phyloP scores from a whole-genome alignment of 2,888 invertebrate genomes.

The Crepidodera aurea region DNA sequence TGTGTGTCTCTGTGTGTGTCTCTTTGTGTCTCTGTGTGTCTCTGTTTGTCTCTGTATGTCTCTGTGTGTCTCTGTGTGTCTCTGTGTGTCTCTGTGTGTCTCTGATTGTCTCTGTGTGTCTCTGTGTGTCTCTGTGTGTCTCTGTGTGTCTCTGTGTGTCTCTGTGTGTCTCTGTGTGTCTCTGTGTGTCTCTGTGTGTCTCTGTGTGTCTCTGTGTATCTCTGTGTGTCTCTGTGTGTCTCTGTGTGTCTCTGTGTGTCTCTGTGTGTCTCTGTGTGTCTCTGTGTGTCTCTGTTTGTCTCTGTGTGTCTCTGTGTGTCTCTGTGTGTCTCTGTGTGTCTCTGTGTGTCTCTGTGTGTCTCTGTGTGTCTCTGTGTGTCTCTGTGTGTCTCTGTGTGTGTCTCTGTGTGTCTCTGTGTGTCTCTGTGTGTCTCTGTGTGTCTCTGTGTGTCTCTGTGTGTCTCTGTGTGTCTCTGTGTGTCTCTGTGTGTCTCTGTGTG shows the following conservation, averaged over 20 bases:
- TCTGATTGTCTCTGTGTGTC: no score
- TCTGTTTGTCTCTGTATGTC: no score
- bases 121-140: not conserved
- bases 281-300: no score
- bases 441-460: not conserved
- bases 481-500: not conserved
- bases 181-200: not conserved
- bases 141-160: not conserved
- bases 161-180: not conserved
- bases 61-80: not conserved
- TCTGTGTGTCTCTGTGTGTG: not conserved
- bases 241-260: not conserved
- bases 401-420: not conserved
- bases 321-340: not conserved
- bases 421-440: not conserved
- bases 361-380: not conserved
- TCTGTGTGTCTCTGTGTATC: no score
- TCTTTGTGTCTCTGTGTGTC: no score
- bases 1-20: not conserved
- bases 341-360: not conserved
- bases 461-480: not conserved
- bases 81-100: not conserved
- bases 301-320: not conserved
- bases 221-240: not conserved
- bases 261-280: not conserved